Conservation (phyloP, 92 coral and sea anemone genomes). For the Phenganax stokvisi region DNA sequence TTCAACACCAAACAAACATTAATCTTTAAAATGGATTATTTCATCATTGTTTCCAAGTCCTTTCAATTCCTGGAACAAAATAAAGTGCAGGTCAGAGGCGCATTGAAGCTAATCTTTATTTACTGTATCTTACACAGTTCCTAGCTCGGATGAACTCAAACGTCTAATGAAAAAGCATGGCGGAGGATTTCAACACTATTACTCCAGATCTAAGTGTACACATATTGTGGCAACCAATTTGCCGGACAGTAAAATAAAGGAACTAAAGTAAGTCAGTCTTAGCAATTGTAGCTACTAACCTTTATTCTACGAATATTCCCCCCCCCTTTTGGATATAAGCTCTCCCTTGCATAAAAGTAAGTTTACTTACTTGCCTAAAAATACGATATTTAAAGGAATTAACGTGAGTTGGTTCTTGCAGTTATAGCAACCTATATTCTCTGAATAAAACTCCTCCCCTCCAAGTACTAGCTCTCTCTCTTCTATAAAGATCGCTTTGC, state of each 20-base stretch:
- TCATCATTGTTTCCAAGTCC: not conserved
- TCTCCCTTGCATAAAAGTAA: too few relatives aligned
- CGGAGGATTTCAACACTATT: constrained; percentile 81
- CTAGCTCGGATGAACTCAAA: constrained; percentile 88
- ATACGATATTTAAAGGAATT: too few relatives aligned
- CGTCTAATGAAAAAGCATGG: constrained; percentile 69
- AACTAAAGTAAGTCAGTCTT: constrained; percentile 55
- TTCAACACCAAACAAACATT: too few relatives aligned
- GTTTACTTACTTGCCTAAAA: too few relatives aligned
- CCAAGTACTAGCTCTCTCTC: too few relatives aligned
- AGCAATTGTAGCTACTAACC: not conserved
- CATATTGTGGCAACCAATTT: constrained; percentile 93
- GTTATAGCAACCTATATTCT: too few relatives aligned
- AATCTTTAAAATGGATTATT: too few relatives aligned
- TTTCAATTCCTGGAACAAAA: not conserved
- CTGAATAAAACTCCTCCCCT: too few relatives aligned
- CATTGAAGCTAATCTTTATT: not conserved
- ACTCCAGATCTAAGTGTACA: constrained; percentile 70
- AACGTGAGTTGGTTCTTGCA: too few relatives aligned
- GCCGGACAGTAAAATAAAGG: constrained; percentile 83
- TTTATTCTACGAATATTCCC: too few relatives aligned
- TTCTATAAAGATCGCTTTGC: too few relatives aligned
- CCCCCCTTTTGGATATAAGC: too few relatives aligned
- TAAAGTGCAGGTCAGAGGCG: not conserved
- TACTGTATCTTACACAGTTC: constrained; percentile 48